Percentiles rank a stretch among this genome's conserved stretches.
These are phyloP conservation scores for Salvelinus sp. DNA, from an alignment of 2,113 vertebrate species.

Conservation along the genomic window DNA sequence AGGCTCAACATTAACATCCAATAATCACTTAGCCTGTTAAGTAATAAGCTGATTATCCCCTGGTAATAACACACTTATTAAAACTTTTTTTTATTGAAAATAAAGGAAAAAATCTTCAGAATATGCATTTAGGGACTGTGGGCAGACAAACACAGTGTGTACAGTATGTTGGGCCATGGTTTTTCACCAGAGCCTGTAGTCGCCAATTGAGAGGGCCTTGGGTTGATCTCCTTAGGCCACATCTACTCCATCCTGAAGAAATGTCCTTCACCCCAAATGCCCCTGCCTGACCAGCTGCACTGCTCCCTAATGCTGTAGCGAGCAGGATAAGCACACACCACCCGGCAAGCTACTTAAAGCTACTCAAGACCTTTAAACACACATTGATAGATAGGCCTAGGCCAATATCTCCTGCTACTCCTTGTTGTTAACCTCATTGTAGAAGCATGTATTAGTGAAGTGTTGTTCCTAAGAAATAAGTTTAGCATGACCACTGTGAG, in stretches of 20 bases:
- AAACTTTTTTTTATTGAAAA: too few relatives aligned
- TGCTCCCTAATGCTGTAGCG: constrained; percentile 45
- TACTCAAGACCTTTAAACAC: constrained; percentile 51
- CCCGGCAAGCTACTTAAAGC: constrained; percentile 60
- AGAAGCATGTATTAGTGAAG: not conserved
- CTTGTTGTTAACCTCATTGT: not conserved
- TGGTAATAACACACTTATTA: too few relatives aligned
- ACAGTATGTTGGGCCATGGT: too few relatives aligned
- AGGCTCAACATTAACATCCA: too few relatives aligned
- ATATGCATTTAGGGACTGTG: not conserved
- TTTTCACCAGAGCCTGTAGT: too few relatives aligned
- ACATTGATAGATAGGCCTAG: constrained; percentile 50
- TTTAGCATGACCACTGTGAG: constrained; percentile 35
- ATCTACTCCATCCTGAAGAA: constrained; percentile 20
- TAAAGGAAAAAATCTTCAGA: too few relatives aligned
- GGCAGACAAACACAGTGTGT: not conserved
- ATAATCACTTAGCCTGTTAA: too few relatives aligned
- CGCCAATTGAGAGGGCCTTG: not conserved
- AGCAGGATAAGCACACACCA: constrained; percentile 51
- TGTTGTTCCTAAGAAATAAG: constrained; percentile 17
- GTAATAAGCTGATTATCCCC: too few relatives aligned
- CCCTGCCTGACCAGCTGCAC: constrained; percentile 51
- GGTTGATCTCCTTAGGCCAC: not conserved
- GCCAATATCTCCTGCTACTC: constrained; percentile 39
- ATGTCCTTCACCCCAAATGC: constrained; percentile 39